These are phyloP conservation scores for Stenolophus ochropezus DNA, from an alignment of 2,888 invertebrate species.

Conservation along the genomic window DNA sequence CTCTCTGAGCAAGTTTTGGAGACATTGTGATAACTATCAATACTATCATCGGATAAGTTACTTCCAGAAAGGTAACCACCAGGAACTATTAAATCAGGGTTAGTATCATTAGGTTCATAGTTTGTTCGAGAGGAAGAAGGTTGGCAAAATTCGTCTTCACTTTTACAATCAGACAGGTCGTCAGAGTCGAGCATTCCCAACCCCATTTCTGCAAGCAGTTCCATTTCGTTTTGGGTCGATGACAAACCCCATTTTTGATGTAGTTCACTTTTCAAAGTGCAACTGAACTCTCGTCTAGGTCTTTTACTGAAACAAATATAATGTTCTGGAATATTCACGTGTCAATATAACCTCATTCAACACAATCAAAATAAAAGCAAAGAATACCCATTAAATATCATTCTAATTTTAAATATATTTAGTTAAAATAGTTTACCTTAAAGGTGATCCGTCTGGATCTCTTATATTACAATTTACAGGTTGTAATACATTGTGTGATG, in stretches of 20 bases:
- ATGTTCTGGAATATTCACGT: conserved; percentile 41
- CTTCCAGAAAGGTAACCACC: conserved; percentile 63
- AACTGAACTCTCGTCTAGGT: conserved; percentile 35
- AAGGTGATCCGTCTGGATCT: conserved; percentile 67
- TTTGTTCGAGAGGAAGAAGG: conserved; percentile 69
- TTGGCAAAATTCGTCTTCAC: conserved; percentile 53
- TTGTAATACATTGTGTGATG: conserved; percentile 66
- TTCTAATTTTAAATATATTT: background rate
- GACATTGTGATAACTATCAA: conserved; percentile 63
- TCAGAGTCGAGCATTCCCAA: conserved; percentile 77
- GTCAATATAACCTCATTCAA: conserved; percentile 41
- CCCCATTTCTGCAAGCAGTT: conserved; percentile 77
- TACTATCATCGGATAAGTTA: conserved; percentile 60
- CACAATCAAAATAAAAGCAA: conserved; percentile 14
- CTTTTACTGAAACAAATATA: background rate
- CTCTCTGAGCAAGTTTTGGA: conserved; percentile 59
- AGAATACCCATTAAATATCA: background rate
- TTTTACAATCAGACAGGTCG: conserved; percentile 65
- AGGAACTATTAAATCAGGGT: conserved; percentile 70
- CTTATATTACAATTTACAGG: conserved; percentile 67
- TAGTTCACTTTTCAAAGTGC: conserved; percentile 17
- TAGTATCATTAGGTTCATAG: conserved; percentile 68
- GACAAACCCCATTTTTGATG: conserved; percentile 68
- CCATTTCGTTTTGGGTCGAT: conserved; percentile 71
- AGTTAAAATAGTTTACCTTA: conserved; percentile 65